These are phyloP conservation scores for Leptopilina boulardi DNA, from an alignment of 1,140 invertebrate species.

Conservation along the genomic window DNA sequence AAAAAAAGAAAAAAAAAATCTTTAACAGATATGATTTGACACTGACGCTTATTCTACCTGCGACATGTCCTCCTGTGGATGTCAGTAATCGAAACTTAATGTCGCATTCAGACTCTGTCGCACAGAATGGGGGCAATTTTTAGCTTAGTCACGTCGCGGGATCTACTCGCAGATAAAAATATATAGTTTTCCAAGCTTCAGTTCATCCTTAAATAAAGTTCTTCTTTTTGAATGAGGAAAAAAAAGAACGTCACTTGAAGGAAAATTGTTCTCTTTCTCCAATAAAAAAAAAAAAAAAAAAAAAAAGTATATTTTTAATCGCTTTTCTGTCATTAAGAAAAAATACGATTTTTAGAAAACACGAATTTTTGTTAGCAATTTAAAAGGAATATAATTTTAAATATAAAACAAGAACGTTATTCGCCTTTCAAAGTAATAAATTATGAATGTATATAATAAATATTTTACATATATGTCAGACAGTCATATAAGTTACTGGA, in stretches of 20 bases:
- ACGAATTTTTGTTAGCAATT: too few relatives aligned
- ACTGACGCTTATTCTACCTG: constrained; percentile 38
- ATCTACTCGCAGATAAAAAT: constrained; percentile 14
- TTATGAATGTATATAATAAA: background rate
- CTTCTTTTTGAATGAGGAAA: background rate
- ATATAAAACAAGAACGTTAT: background rate
- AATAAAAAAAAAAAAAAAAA: background rate
- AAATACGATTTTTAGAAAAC: too few relatives aligned
- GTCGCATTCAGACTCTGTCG: constrained; percentile 45
- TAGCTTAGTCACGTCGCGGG: constrained; percentile 10
- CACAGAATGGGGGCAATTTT: constrained; percentile 48
- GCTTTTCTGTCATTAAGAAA: too few relatives aligned
- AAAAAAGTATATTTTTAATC: background rate
- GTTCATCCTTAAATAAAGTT: background rate
- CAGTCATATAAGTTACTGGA: background rate
- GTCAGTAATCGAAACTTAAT: constrained; percentile 35
- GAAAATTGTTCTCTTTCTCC: background rate
- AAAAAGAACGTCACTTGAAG: background rate
- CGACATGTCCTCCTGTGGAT: constrained; percentile 40
- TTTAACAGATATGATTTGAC: constrained; percentile 36
- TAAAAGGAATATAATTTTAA: too few relatives aligned
- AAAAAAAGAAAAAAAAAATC: constrained; percentile 15
- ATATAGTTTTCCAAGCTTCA: background rate
- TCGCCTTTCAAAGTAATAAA: background rate
- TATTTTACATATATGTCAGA: background rate